phyloP scores from a whole-genome alignment of 2,113 vertebrate species.

The Oncorhynchus mykiss region DNA sequence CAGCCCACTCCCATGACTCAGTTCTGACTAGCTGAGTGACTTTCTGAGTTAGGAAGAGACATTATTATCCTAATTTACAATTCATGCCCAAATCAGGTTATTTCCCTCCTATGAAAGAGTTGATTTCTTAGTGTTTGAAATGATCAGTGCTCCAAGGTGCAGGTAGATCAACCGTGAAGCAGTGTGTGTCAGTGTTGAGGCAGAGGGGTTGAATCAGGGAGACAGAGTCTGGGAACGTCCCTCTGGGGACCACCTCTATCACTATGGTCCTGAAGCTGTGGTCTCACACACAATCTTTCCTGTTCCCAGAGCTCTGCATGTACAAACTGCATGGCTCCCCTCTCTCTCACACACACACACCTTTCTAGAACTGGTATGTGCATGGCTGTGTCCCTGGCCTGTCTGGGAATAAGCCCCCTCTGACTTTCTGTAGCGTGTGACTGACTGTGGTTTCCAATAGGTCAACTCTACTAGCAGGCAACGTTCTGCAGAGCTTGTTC shows the following conservation, averaged over 20 bases:
- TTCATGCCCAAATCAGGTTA: neutral
- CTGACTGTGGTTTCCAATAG: constrained; percentile 56
- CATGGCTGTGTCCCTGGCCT: constrained; percentile 66
- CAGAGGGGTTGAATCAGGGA: constrained; percentile 8
- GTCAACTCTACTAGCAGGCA: constrained; percentile 59
- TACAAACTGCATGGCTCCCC: neutral
- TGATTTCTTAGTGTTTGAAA: neutral
- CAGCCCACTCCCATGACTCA: neutral
- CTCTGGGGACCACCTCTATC: constrained; percentile 3
- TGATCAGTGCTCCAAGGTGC: neutral
- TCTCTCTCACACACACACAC: neutral
- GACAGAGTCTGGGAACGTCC: constrained; percentile 4
- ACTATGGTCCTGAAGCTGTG: constrained; percentile 32
- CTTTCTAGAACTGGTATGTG: constrained; percentile 58
- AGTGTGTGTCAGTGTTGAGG: neutral
- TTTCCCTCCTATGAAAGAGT: neutral
- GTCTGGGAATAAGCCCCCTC: constrained; percentile 48
- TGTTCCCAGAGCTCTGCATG: constrained; percentile 27
- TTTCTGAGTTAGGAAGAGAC: neutral
- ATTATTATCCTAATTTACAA: neutral
- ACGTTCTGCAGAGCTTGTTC: constrained; percentile 70
- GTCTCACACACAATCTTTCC: constrained; percentile 27
- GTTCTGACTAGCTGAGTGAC: neutral
- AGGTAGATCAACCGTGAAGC: neutral
- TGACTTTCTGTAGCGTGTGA: constrained; percentile 30